Evolutionary conservation across 1,140 invertebrate species (phyloP).

Genomic region (Laodelphax striatellus): DNA sequence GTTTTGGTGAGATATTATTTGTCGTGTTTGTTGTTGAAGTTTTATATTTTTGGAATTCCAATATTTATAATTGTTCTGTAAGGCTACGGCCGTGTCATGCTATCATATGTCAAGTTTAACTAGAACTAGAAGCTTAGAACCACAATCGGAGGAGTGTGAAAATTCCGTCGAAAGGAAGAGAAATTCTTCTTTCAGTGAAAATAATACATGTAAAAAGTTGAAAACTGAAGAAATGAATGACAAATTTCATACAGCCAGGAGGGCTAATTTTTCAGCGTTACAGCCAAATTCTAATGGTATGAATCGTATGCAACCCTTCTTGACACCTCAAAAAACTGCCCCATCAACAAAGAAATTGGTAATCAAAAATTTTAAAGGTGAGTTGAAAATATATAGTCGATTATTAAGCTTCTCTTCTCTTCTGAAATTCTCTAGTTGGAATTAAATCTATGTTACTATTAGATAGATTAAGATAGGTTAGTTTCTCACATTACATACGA

Average conservation of each 20-base stretch:
- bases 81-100: constrained; percentile 45
- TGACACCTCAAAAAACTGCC: constrained; percentile 60
- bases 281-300: constrained; percentile 57
- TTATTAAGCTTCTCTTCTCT: background rate
- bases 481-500: too few species aligned
- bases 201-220: constrained; percentile 35
- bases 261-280: constrained; percentile 71
- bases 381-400: constrained; percentile 14
- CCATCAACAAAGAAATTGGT: constrained; percentile 76
- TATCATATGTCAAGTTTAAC: constrained; percentile 51
- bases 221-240: constrained; percentile 38
- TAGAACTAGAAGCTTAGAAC: constrained; percentile 42
- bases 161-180: constrained; percentile 37
- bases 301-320: constrained; percentile 50
- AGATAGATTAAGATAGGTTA: too few species aligned
- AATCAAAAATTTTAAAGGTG: constrained; percentile 94
- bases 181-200: constrained; percentile 31
- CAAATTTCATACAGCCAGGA: constrained; percentile 41
- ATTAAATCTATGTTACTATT: too few species aligned
- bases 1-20: too few species aligned
- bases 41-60: background rate
- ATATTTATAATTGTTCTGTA: background rate
- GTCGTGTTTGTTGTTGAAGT: background rate
- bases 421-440: background rate
- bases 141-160: constrained; percentile 36